These are phyloP conservation scores for Callochromis pleurospilus DNA, from an alignment of 2,113 vertebrate species.

Conservation along the genomic window DNA sequence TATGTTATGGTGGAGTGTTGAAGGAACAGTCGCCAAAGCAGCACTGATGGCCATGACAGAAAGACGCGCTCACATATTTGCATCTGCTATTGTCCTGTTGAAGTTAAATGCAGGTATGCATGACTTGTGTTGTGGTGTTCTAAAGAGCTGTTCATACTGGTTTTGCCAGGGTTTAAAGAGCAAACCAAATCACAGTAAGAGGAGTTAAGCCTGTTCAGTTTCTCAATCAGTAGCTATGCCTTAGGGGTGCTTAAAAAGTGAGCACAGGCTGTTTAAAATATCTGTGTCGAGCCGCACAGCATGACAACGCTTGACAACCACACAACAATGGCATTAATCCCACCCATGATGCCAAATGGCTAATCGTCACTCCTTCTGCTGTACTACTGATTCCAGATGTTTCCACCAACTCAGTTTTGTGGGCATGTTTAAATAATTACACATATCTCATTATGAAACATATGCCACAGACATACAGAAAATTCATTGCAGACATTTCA, in stretches of 20 bases:
- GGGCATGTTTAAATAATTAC: background rate
- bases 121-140: background rate
- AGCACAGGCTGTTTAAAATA: background rate
- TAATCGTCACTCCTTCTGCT: background rate
- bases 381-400: background rate
- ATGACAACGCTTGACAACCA: background rate
- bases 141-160: background rate
- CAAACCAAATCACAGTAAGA: background rate
- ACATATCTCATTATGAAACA: background rate
- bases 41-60: background rate
- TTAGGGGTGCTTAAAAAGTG: background rate
- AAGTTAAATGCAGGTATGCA: background rate
- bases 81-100: background rate
- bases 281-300: background rate
- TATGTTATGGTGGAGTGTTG: background rate
- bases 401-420: background rate
- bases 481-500: background rate
- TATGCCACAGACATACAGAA: background rate
- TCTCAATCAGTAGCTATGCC: background rate
- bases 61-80: background rate
- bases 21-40: background rate
- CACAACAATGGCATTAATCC: background rate
- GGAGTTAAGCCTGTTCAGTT: background rate
- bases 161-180: background rate
- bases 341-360: background rate